Conservation (phyloP, 2,113 vertebrate species). For the Parus major region DNA sequence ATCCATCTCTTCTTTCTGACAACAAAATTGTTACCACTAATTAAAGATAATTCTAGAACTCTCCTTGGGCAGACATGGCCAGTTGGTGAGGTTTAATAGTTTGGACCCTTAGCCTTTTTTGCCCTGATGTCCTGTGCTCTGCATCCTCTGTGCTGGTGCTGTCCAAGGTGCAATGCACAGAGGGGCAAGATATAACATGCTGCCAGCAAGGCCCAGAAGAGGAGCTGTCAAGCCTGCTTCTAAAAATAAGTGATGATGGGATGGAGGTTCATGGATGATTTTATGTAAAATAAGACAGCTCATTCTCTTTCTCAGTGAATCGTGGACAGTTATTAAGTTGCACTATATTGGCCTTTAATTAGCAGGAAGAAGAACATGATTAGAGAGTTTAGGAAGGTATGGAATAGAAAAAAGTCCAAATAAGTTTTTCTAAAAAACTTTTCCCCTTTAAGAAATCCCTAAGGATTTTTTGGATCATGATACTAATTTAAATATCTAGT, state of each 20-base stretch:
- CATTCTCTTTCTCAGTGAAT: constrained; percentile 17
- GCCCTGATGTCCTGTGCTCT: background rate
- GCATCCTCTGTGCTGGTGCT: background rate
- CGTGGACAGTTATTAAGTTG: background rate
- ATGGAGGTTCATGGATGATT: background rate
- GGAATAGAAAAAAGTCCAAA: background rate
- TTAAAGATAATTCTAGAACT: constrained; percentile 20
- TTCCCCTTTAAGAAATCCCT: background rate
- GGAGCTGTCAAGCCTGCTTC: constrained; percentile 6
- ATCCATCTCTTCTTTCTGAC: background rate
- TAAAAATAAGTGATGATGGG: constrained; percentile 3
- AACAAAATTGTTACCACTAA: background rate
- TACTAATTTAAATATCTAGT: background rate
- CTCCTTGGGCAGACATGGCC: background rate
- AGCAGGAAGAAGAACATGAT: background rate
- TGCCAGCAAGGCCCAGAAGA: constrained; percentile 12
- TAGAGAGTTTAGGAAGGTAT: background rate
- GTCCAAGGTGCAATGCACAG: background rate
- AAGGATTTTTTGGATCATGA: background rate
- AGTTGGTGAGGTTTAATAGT: background rate
- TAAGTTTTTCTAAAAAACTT: background rate
- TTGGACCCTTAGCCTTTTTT: background rate
- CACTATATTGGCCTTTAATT: constrained; percentile 10
- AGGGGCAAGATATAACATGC: background rate
- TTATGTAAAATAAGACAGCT: background rate